Evolutionary conservation across 2,797 vertebrate genomes (phyloP), one percentile per base, ranked within the genome.

Genomic region (Iguana delicatissima): DNA sequence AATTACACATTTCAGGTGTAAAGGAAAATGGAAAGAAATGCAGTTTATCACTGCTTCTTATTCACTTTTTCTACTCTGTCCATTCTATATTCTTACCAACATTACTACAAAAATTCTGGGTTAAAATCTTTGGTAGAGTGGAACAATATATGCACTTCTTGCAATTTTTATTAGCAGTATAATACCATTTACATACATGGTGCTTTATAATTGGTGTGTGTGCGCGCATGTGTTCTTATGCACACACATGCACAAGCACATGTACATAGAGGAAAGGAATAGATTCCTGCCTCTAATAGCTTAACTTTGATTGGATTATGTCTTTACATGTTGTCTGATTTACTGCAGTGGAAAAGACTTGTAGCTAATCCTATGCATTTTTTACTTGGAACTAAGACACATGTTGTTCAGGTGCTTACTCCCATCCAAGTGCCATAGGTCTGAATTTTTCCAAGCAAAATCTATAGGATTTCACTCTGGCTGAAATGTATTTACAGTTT

Each of bases 1-100:
- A 93, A 92, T 93, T 94, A 64, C 89, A 95, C 57, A 90, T 87
- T 90, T 84, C 91, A 89, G 91, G 81, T 90, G 80, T 83, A 84
- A 95, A 92, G 80, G 67, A 92, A 95, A 91, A 82, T 86, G 20
- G 73, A 72, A 55, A 52, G 84, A 87, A 89, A 62, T 91, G 32
- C 55, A 79, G 83, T 16, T 0, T 55, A 93, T 84, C 91, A 92
- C 20, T 59, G 26, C 85, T 90, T 91, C 92, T 42, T 76, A 84
- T 84, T 88, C 55, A n/a, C 35, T 90, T 94, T 90, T 86, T 92
- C 89, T 26, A 5, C 86, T 93, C 90, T 84, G 90, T 88, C 38
- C 6, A 93, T 93, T 87, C 92, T 77, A 92, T 59, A 46, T 52
- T 57, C n/a, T 81, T 88, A 35, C 4, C 87, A 84, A 89, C 50